These are phyloP conservation scores for Achroia grisella DNA, from an alignment of 1,140 invertebrate species.

Conservation along the genomic window DNA sequence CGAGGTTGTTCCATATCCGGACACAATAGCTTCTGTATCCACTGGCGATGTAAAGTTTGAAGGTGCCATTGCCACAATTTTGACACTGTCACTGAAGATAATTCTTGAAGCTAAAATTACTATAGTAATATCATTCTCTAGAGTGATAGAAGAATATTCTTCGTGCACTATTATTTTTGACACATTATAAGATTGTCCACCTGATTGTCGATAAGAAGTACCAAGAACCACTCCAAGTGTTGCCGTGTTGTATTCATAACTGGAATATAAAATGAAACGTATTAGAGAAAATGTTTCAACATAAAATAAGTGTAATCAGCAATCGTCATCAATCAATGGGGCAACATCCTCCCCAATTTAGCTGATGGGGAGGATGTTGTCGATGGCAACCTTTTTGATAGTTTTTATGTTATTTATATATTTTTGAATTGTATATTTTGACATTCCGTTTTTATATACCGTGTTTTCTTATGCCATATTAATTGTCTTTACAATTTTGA, in stretches of 20 bases:
- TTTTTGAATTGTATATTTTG: too few species aligned
- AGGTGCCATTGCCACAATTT: slow-evolving; percentile 27
- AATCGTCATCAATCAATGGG: too few species aligned
- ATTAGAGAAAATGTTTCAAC: background rate
- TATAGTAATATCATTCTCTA: slow-evolving; percentile 52
- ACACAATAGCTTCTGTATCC: slow-evolving; percentile 44
- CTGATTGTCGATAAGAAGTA: slow-evolving; percentile 30
- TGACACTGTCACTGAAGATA: slow-evolving; percentile 27
- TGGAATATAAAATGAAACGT: slow-evolving; percentile 19
- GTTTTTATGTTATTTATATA: too few species aligned
- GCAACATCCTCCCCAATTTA: too few species aligned
- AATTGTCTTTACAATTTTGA: too few species aligned
- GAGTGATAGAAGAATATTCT: slow-evolving; percentile 27
- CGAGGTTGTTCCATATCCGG: slow-evolving; percentile 52
- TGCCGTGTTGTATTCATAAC: slow-evolving; percentile 26
- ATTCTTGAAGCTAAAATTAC: slow-evolving; percentile 31
- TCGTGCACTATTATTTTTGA: slow-evolving; percentile 33
- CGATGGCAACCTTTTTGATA: too few species aligned
- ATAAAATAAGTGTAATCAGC: too few species aligned
- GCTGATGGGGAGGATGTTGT: too few species aligned
- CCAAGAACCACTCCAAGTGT: slow-evolving; percentile 41
- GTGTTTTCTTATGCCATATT: too few species aligned
- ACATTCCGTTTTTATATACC: too few species aligned
- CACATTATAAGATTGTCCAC: slow-evolving; percentile 42
- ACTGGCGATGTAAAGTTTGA: slow-evolving; percentile 20